phyloP scores from a whole-genome alignment of 2,888 invertebrate species.

The Noctua pronuba region DNA sequence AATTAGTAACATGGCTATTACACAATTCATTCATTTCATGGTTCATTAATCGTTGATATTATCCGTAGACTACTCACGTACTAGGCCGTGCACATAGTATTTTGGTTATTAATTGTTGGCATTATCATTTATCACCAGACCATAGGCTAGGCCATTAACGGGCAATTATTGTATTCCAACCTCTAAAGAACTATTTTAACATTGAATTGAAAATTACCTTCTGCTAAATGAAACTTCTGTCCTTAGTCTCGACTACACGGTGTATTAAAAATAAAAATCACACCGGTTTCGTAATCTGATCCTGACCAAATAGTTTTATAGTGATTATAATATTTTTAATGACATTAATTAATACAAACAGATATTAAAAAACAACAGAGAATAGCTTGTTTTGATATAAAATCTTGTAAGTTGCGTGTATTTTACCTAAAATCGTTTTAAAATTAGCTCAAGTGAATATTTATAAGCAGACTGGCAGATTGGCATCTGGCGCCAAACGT shows the following conservation, averaged over 20 bases:
- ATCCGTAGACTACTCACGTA: background rate
- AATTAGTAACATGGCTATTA: background rate
- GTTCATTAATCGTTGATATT: background rate
- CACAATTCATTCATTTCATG: background rate
- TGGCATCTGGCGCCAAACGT: conserved; percentile 11
- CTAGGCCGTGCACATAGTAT: background rate
- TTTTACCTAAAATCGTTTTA: conserved; percentile 16
- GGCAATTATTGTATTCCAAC: background rate
- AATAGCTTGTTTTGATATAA: conserved; percentile 31
- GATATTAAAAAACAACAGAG: conserved; percentile 28
- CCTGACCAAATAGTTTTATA: background rate
- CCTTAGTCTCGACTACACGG: background rate
- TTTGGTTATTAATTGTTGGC: background rate
- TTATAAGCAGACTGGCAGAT: conserved; percentile 24
- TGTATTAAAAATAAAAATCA: conserved; percentile 10
- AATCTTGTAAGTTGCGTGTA: conserved; percentile 34
- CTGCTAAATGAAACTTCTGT: conserved; percentile 4
- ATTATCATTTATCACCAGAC: background rate
- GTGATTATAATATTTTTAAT: conserved; percentile 37
- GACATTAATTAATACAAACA: conserved; percentile 32
- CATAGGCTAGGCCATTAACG: background rate
- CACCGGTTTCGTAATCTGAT: conserved; percentile 43
- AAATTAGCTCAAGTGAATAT: conserved; percentile 41
- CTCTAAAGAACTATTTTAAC: background rate
- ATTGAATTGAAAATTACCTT: conserved; percentile 10